Base-by-base conservation (phyloP, 1,140 invertebrate genomes). In the Diorhabda sublineata region DNA sequence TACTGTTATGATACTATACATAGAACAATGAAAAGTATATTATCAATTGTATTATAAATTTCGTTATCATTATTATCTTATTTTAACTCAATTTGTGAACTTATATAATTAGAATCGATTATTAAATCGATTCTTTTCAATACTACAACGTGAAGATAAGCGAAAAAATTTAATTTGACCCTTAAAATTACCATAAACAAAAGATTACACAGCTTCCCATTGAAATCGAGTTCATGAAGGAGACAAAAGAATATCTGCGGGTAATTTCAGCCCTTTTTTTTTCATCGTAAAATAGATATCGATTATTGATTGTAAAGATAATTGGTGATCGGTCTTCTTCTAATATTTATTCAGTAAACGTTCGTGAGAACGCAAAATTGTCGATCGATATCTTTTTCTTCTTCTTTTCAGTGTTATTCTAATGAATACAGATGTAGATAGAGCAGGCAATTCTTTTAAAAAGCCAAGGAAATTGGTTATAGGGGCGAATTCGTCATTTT, bases 251-350 rank as follows among this genome's bases (percentile, higher is more conserved):
- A 60, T 60, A 60, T 42, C 42, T 7, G 26, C 57, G n/a, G n/a
- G n/a, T 9, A 42, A 8, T 42, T 11, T 60, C 42, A 42, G 26
- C 41, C 9, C 26, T 41, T 3, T 60, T 60, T 11, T 42, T 60
- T 5, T 60, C 58, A 60, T 26, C 26, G 26, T 26, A 26, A 26
- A 60, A 60, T 26, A 42, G 42, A 60, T 60, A 60, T 60, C 8
- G 58, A 60, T 60, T 60, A 60, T 60, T 60, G 58, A 60, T 60
- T 60, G 9, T 60, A 4, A 26, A 26, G 41, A 60, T 60, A 60
- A 60, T 60, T 60, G 58, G 58, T 60, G 26, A 60, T 60, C 42
- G 9, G 58, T 60, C 26, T 56, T 56, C 26, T 6, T 60, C 42
- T 42, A 7, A 60, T 42, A 4, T 5, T 42, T 5, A 41, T 42